Evolutionary conservation across 2,113 vertebrate genomes (phyloP).

Genomic region (Myiozetetes cayanensis): DNA sequence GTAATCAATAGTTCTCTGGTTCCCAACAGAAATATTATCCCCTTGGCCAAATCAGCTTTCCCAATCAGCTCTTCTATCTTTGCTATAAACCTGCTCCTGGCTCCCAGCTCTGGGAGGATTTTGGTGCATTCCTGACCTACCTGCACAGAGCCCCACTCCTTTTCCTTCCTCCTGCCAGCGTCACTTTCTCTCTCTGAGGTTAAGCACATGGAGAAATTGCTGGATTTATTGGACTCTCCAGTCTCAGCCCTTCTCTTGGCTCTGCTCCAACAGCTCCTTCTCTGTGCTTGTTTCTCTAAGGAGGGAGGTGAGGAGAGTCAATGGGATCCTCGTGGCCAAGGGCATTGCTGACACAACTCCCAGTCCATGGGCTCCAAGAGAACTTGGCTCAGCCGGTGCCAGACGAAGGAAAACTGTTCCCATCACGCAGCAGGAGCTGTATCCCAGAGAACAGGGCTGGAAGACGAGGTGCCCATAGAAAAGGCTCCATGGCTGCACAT

Average conservation of each 20-base stretch:
- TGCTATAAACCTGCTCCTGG: not conserved
- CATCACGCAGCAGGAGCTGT: not conserved
- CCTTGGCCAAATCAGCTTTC: not conserved
- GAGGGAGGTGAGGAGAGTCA: not conserved
- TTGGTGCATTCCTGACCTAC: not conserved
- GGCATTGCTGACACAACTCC: not conserved
- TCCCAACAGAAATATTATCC: not conserved
- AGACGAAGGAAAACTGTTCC: not conserved
- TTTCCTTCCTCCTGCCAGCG: not conserved
- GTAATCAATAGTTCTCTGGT: slow-evolving; percentile 22
- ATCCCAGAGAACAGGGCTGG: not conserved
- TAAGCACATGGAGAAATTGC: not conserved
- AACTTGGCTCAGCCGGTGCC: not conserved
- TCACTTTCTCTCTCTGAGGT: not conserved
- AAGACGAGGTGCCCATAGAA: not conserved
- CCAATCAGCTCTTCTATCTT: not conserved
- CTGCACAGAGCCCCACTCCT: not conserved
- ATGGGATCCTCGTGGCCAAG: not conserved
- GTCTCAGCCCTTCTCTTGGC: not conserved
- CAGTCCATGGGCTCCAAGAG: not conserved
- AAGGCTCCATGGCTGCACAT: not conserved
- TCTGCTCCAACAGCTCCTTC: not conserved
- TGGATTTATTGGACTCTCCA: not conserved
- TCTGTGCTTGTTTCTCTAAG: not conserved
- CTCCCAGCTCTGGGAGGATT: not conserved